Conservation (phyloP, 2,797 vertebrate species). For the Falco concolor region DNA sequence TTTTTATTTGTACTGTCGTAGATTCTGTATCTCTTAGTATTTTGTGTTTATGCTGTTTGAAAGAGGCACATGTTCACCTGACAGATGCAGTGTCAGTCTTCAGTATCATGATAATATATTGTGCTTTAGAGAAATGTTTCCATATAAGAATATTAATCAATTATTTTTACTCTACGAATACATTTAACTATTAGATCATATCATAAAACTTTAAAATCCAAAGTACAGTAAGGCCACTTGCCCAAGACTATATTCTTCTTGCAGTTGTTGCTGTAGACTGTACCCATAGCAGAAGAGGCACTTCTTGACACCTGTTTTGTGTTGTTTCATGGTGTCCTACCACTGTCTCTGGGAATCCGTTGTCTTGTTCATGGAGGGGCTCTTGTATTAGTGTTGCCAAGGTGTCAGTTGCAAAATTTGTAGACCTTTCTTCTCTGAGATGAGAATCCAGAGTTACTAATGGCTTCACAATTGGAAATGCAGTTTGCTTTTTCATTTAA, state of each 20-base stretch:
- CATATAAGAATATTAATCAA: fast-evolving
- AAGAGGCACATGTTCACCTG: neutral
- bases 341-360: neutral
- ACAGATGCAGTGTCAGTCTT: neutral
- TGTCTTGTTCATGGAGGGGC: neutral
- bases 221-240: neutral
- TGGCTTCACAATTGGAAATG: neutral
- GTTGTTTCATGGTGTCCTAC: neutral
- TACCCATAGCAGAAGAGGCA: neutral
- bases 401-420: neutral
- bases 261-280: neutral
- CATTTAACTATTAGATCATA: neutral
- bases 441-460: neutral
- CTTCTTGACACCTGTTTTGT: neutral
- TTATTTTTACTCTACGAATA: neutral
- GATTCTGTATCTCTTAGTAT: neutral
- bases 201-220: neutral
- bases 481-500: neutral
- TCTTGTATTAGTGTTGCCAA: neutral
- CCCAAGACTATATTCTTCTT: neutral
- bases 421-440: neutral
- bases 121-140: neutral
- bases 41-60: neutral
- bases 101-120: neutral
- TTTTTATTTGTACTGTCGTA: neutral